Conservation (phyloP, 2,797 vertebrate species). For the Coranthus polyacanthus region DNA sequence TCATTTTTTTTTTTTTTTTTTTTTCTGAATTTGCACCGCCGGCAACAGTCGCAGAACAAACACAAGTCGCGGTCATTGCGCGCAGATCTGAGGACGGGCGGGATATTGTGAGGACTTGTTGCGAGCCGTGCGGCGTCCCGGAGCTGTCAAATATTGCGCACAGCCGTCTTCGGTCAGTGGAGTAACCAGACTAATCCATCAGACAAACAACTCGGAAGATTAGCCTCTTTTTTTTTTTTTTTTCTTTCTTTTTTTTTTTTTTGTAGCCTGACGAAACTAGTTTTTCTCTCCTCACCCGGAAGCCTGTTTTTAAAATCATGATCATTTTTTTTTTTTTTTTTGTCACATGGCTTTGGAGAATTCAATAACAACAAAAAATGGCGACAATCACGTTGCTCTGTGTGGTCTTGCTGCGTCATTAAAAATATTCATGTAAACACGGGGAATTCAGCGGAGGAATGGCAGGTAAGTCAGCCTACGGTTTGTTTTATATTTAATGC, state of each 20-base stretch:
- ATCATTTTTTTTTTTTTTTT: conserved; percentile 56
- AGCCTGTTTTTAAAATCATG: conserved; percentile 75
- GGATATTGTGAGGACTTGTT: conserved; percentile 75
- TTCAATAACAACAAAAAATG: conserved; percentile 99
- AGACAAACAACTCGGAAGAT: conserved; percentile 68
- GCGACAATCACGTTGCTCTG: conserved; percentile 95
- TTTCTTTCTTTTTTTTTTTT: no score
- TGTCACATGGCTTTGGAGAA: conserved; percentile 94
- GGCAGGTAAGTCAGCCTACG: conserved; percentile 70
- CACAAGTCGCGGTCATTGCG: conserved; percentile 63
- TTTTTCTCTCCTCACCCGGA: conserved; percentile 79
- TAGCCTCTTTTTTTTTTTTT: no score
- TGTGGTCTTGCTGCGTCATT: conserved; percentile 94
- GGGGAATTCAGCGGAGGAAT: conserved; percentile 72
- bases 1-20: not conserved
- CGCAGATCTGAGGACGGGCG: conserved; percentile 68
- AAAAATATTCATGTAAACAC: conserved; percentile 90
- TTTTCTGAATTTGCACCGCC: conserved; percentile 1
- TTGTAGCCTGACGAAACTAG: conserved; percentile 35
- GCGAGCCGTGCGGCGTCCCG: conserved; percentile 72
- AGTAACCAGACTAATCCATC: conserved; percentile 71
- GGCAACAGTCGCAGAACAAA: conserved; percentile 46
- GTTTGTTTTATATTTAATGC: conserved; percentile 30
- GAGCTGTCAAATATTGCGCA: conserved; percentile 80
- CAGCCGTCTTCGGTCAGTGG: conserved; percentile 65